Evolutionary conservation across 2,797 vertebrate species (phyloP), one percentile per base, ranked within the genome.

Genomic region (Australoheros facetus): DNA sequence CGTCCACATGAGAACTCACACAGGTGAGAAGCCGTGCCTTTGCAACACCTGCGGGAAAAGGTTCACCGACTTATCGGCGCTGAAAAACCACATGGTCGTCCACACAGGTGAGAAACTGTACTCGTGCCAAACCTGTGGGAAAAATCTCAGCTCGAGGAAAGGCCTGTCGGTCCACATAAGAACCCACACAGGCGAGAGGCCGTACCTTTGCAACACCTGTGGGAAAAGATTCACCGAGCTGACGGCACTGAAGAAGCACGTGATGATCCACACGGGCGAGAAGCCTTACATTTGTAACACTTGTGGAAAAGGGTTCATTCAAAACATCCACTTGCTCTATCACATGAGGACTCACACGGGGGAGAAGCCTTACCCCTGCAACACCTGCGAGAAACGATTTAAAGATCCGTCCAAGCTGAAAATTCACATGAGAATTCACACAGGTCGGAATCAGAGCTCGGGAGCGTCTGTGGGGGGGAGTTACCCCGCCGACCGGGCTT

Each of bases 1-100:
- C 26, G 64, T 69, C 26, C 64, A 69, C 62, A 69, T 69, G 42
- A 51, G 62, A 51, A 69, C 26, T 0, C 62, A 69, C 62, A 69
- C 62, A 1, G 62, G 62, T 30, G 64, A 69, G 64, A 69, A n/a
- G 64, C 64, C 64, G 26, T 69, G 26, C 42, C 42, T 69, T 8
- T 69, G 64, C 9, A 69, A 51, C 64, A 69, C 42, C 16, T 69
- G 64, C 19, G 62, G 62, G 42, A 69, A 69, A 69, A 69, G 62
- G 48, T 69, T 69, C 62, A 69, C 62, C 1, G 62, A 69, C 26
- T 4, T 69, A 19, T 69, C 62, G 0, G 62, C 62, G 2, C 42
- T 69, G 42, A 69, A 69, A 51, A 69, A 51, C 26, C 62, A 69
- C 42, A 30, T 69, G 62, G 30, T 26, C 10, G 17, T 51, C 42